A percentile compares a stretch with the other conserved stretches of the same genome.
These are phyloP conservation scores for Puffinus mauretanicus DNA, from an alignment of 2,113 vertebrate species.

Conservation along the genomic window DNA sequence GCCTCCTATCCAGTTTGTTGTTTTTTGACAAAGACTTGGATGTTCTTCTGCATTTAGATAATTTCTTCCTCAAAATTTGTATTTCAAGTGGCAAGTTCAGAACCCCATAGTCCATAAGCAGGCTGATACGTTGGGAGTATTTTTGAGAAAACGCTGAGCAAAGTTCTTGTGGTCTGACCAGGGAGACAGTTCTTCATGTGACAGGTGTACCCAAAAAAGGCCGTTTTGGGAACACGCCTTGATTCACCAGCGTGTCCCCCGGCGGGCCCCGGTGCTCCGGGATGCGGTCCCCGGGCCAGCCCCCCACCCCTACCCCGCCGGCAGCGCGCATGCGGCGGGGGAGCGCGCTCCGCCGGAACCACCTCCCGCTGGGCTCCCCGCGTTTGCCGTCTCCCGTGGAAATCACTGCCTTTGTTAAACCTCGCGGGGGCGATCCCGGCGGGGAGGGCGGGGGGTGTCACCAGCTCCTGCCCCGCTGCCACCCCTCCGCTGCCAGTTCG, in stretches of 20 bases:
- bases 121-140: accelerated
- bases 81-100: background rate
- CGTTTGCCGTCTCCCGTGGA: background rate
- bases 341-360: background rate
- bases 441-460: background rate
- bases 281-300: background rate
- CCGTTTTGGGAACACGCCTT: accelerated
- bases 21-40: background rate
- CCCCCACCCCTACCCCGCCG: no score
- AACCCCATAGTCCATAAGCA: background rate
- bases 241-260: background rate
- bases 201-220: background rate
- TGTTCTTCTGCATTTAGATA: background rate
- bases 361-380: no score
- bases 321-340: background rate
- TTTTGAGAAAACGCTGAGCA: background rate
- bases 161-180: background rate
- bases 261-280: background rate
- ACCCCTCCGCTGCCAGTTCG: background rate
- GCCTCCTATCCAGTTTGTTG: background rate
- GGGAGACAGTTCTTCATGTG: accelerated
- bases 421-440: background rate
- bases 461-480: background rate
- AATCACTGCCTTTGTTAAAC: background rate
- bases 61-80: background rate